A percentile compares a stretch with the other conserved stretches of the same genome.
Conservation (phyloP, 2,113 vertebrate genomes). For the Hypanus sabinus region DNA sequence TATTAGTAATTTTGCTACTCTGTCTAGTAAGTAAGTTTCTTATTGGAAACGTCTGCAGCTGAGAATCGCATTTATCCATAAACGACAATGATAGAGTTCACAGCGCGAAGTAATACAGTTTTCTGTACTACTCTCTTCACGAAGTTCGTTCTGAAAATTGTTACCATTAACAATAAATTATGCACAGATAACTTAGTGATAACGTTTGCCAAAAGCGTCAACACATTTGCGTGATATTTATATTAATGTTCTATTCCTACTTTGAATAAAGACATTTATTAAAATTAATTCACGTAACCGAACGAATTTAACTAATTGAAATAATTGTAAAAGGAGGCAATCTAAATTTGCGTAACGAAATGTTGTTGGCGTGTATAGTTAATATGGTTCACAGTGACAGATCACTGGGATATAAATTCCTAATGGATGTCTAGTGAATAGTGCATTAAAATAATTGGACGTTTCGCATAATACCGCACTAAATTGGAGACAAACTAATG, state of each 20-base stretch:
- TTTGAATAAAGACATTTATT: not conserved
- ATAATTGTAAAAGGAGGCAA: not conserved
- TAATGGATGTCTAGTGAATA: not conserved
- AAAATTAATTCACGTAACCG: not conserved
- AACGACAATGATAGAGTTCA: not conserved
- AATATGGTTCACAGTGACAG: not conserved
- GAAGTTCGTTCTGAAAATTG: not conserved
- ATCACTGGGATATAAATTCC: not conserved
- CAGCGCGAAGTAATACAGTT: not conserved
- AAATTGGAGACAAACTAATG: not conserved
- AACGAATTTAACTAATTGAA: not conserved
- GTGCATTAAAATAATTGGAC: not conserved
- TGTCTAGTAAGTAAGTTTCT: not conserved
- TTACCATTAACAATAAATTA: not conserved
- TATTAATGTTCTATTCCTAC: not conserved
- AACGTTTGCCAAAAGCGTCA: not conserved
- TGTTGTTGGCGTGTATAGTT: not conserved
- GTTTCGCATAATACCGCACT: not conserved
- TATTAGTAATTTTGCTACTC: not conserved
- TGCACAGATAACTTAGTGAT: not conserved
- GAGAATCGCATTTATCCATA: not conserved
- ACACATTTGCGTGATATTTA: not conserved
- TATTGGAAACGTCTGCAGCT: not conserved
- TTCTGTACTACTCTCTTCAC: not conserved
- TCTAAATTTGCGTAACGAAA: not conserved